These are phyloP conservation scores for Oryzias curvinotus DNA, from an alignment of 2,113 vertebrate species.

Conservation along the genomic window DNA sequence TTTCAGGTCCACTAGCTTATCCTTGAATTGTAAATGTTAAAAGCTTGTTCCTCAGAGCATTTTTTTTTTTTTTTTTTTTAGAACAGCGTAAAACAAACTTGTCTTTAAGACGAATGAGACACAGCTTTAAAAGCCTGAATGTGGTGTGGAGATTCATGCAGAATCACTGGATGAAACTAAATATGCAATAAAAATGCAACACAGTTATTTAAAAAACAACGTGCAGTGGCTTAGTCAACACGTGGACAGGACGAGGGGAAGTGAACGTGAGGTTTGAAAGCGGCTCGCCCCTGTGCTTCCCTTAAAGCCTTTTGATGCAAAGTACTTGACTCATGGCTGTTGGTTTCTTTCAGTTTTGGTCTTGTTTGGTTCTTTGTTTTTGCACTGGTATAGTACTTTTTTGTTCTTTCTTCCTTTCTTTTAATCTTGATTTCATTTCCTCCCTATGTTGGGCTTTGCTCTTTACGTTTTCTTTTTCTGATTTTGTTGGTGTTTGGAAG, in stretches of 20 bases:
- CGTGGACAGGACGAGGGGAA: background rate
- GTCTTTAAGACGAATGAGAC: slow-evolving; percentile 25
- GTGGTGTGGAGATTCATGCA: slow-evolving; percentile 14
- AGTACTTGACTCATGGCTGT: slow-evolving; percentile 65
- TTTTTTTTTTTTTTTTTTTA: slow-evolving; percentile 11
- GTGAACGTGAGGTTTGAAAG: slow-evolving; percentile 16
- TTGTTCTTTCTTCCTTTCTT: slow-evolving; percentile 49
- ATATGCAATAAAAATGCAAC: background rate
- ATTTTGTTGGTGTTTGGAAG: slow-evolving; percentile 58
- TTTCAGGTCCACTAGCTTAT: slow-evolving; percentile 38
- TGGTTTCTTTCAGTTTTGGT: slow-evolving; percentile 69
- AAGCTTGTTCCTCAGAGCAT: slow-evolving; percentile 23
- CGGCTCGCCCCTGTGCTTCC: slow-evolving; percentile 71
- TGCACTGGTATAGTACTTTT: slow-evolving; percentile 71
- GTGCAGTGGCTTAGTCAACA: background rate
- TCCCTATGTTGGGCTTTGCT: slow-evolving; percentile 68
- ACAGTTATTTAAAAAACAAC: background rate
- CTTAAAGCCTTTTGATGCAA: slow-evolving; percentile 81
- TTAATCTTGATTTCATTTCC: slow-evolving; percentile 50
- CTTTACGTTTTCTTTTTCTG: slow-evolving; percentile 48
- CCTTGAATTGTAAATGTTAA: slow-evolving; percentile 44
- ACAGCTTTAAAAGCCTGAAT: slow-evolving; percentile 41
- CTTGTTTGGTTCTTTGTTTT: slow-evolving; percentile 75
- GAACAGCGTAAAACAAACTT: background rate
- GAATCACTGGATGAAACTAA: slow-evolving; percentile 9